Percentiles rank a stretch among this genome's conserved stretches.
These are phyloP conservation scores for Bombus ignitus DNA, from an alignment of 1,140 invertebrate species.

Conservation along the genomic window DNA sequence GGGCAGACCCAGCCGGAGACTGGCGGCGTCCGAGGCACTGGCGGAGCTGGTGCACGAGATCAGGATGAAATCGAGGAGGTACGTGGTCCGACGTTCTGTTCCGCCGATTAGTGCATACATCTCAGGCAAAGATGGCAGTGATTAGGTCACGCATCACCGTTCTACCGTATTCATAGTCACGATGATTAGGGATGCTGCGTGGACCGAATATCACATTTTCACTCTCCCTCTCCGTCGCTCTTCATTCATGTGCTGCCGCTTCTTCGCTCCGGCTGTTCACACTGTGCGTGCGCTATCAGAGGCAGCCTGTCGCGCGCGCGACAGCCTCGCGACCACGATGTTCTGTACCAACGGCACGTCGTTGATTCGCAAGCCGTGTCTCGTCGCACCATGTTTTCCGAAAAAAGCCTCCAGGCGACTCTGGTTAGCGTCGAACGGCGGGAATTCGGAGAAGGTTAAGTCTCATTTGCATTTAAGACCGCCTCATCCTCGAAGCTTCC, in stretches of 20 bases:
- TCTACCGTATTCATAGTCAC: background rate
- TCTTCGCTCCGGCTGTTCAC: constrained; percentile 18
- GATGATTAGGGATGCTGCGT: constrained; percentile 67
- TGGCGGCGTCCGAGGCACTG: constrained; percentile 41
- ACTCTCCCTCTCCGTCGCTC: background rate
- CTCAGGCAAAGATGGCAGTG: constrained; percentile 67
- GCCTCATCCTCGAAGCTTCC: background rate
- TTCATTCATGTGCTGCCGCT: background rate
- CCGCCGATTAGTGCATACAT: constrained; percentile 23
- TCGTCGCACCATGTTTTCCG: background rate
- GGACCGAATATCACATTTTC: constrained; percentile 39
- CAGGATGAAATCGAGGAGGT: constrained; percentile 75
- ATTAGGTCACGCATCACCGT: constrained; percentile 27
- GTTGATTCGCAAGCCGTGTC: background rate
- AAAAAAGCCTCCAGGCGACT: too few species aligned
- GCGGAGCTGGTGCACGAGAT: constrained; percentile 53
- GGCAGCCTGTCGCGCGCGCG: background rate
- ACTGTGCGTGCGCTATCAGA: background rate
- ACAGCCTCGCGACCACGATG: background rate
- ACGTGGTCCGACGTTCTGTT: constrained; percentile 55
- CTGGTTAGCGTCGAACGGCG: constrained; percentile 1
- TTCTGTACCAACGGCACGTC: background rate
- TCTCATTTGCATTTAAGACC: constrained; percentile 1
- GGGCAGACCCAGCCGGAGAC: constrained; percentile 44
- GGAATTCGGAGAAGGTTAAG: constrained; percentile 27